These are phyloP conservation scores for Microplitis mediator DNA, from an alignment of 1,140 invertebrate genomes.

Conservation along the genomic window DNA sequence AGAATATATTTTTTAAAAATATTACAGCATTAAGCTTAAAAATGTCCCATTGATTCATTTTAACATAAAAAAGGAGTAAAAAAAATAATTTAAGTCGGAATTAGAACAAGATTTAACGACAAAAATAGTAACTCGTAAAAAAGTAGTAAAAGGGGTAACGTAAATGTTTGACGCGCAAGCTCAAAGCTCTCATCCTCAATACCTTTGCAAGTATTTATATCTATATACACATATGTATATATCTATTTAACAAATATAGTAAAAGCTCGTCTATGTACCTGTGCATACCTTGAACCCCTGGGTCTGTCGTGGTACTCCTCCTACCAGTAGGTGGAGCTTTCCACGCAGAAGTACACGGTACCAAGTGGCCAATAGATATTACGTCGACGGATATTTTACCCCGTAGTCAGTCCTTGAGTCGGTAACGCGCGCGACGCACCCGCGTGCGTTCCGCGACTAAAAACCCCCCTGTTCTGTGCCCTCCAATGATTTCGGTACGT, in stretches of 20 bases:
- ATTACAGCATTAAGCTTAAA: too few species aligned
- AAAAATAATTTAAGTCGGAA: background rate
- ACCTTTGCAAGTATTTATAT: too few species aligned
- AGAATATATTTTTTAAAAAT: too few species aligned
- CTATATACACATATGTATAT: background rate
- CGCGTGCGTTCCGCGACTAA: conserved; percentile 32
- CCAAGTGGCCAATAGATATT: conserved; percentile 55
- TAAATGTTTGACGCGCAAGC: conserved; percentile 44
- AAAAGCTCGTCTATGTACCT: conserved; percentile 35
- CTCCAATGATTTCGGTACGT: background rate
- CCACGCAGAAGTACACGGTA: conserved; percentile 10
- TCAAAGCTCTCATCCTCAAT: conserved; percentile 34
- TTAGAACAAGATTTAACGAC: background rate
- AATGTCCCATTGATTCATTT: too few species aligned
- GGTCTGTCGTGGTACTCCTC: conserved; percentile 12
- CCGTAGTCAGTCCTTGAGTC: conserved; percentile 54
- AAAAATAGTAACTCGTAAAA: background rate
- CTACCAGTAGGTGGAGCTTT: conserved; percentile 57
- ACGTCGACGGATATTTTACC: conserved; percentile 28
- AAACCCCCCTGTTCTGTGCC: conserved; percentile 12
- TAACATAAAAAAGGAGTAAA: too few species aligned
- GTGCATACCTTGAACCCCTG: conserved; percentile 49
- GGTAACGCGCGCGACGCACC: conserved; percentile 53
- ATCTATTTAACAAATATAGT: background rate
- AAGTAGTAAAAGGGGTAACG: conserved; percentile 7